Conservation (phyloP, 2,113 vertebrate genomes). For the Lynx canadensis region DNA sequence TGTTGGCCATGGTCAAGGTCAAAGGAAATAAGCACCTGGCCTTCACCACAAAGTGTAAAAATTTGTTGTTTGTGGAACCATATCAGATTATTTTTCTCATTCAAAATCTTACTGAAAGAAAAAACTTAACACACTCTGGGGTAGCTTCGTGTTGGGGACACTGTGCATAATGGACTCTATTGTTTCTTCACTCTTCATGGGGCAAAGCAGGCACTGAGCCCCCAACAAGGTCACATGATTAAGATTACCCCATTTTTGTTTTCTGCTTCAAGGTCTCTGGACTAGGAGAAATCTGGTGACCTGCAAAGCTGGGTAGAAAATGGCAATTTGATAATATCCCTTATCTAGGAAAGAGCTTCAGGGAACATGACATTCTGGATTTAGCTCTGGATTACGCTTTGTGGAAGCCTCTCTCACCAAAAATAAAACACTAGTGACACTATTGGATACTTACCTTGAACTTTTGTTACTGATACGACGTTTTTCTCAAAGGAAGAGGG, state of each 20-base stretch:
- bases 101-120: not conserved
- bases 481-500: not conserved
- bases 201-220: not conserved
- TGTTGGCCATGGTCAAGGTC: not conserved
- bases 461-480: not conserved
- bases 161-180: not conserved
- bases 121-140: not conserved
- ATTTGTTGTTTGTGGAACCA: not conserved
- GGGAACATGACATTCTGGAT: not conserved
- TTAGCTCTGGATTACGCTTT: not conserved
- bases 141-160: not conserved
- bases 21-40: not conserved
- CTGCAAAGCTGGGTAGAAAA: not conserved
- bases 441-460: not conserved
- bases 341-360: not conserved
- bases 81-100: not conserved
- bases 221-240: not conserved
- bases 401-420: not conserved
- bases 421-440: not conserved
- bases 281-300: not conserved
- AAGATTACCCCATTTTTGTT: not conserved
- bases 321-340: not conserved
- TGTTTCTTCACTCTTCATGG: not conserved
- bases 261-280: not conserved
- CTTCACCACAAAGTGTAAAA: not conserved